Evolutionary conservation across 2,888 invertebrate genomes (phyloP).

Genomic region (Colostygia pectinataria): DNA sequence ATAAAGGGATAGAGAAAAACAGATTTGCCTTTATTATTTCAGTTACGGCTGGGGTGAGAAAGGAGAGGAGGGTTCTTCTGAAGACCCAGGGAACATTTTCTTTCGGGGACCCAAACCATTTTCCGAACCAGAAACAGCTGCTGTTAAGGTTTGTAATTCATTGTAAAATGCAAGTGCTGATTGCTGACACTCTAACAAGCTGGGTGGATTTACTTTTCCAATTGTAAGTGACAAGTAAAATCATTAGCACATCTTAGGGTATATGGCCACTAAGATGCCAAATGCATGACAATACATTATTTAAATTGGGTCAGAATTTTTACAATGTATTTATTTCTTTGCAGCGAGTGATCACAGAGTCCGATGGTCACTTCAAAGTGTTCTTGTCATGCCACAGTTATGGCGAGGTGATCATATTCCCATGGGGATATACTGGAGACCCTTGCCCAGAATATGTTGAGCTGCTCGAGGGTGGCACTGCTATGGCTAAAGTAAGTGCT

Average conservation of each 20-base stretch:
- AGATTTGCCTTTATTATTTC: slow-evolving; percentile 22
- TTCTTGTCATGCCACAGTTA: slow-evolving; percentile 76
- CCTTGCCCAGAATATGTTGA: slow-evolving; percentile 71
- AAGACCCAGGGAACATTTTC: slow-evolving; percentile 91
- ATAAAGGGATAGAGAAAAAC: background rate
- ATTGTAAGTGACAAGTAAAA: too few species aligned
- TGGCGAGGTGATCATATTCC: slow-evolving; percentile 74
- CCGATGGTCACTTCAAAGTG: slow-evolving; percentile 57
- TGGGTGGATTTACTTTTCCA: too few species aligned
- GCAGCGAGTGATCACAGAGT: slow-evolving; percentile 53
- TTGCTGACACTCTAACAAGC: too few species aligned
- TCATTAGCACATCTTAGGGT: too few species aligned
- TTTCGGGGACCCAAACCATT: slow-evolving; percentile 91
- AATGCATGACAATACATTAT: background rate
- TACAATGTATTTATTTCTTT: slow-evolving; percentile 19
- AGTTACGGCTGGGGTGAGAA: slow-evolving; percentile 92
- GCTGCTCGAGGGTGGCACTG: slow-evolving; percentile 69
- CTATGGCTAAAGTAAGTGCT: slow-evolving; percentile 63
- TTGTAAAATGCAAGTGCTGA: too few species aligned
- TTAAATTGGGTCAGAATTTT: background rate
- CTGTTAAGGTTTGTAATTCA: slow-evolving; percentile 82
- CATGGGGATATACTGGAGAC: slow-evolving; percentile 71
- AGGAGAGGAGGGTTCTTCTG: slow-evolving; percentile 93
- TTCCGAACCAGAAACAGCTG: slow-evolving; percentile 93
- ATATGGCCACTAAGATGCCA: too few species aligned